Conservation (phyloP, 2,113 vertebrate genomes). For the Oryzias melastigma region DNA sequence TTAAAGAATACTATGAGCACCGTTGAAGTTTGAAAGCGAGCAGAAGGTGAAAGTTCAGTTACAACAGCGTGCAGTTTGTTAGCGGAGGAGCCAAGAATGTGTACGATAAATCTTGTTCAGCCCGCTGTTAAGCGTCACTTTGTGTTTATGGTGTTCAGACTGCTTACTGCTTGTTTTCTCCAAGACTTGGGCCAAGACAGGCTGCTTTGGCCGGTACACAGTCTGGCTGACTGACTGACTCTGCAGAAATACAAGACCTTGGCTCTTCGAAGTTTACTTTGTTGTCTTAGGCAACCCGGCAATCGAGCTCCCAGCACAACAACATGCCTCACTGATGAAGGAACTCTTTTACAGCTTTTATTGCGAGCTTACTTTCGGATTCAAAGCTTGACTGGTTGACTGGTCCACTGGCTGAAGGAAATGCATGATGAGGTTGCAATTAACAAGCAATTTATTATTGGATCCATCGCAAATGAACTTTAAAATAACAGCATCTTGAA, state of each 20-base stretch:
- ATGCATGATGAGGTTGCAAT: constrained; percentile 71
- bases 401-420: constrained; percentile 53
- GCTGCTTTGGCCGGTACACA: constrained; percentile 42
- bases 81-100: constrained; percentile 55
- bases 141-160: constrained; percentile 71
- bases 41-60: constrained; percentile 53
- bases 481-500: constrained; percentile 34
- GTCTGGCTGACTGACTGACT: constrained; percentile 29
- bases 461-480: constrained; percentile 49
- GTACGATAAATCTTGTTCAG: constrained; percentile 60
- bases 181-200: constrained; percentile 37
- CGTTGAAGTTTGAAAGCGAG: constrained; percentile 2
- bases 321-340: constrained; percentile 35
- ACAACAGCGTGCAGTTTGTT: constrained; percentile 48
- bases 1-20: no score
- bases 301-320: constrained; percentile 22
- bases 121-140: constrained; percentile 61
- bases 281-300: constrained; percentile 41
- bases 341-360: constrained; percentile 33
- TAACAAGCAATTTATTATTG: constrained; percentile 69
- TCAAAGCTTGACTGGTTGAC: constrained; percentile 57
- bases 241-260: constrained; percentile 9
- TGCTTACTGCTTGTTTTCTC: constrained; percentile 61
- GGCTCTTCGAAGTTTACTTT: constrained; percentile 29
- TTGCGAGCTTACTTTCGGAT: constrained; percentile 50